Evolutionary conservation across 2,797 vertebrate genomes (phyloP).

Genomic region (Enteromius thamalakanensis): DNA sequence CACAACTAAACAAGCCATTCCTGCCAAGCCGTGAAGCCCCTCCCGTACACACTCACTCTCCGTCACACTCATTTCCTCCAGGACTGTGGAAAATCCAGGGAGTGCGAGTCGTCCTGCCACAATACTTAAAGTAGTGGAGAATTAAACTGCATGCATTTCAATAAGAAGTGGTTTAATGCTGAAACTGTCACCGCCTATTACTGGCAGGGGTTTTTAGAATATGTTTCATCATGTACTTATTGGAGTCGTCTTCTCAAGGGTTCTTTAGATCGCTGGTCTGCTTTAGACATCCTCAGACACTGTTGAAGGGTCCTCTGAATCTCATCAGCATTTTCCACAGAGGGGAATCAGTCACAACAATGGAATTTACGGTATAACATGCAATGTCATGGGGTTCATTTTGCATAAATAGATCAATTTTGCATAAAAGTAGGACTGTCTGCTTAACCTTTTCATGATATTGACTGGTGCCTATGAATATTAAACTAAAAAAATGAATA

Average conservation of each 20-base stretch:
- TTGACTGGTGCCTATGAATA: neutral
- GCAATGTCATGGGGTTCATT: no score
- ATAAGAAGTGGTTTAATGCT: constrained; percentile 7
- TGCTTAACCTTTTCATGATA: neutral
- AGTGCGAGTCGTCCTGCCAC: constrained; percentile 37
- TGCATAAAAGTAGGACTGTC: neutral
- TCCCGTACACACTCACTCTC: constrained; percentile 56
- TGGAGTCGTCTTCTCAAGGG: neutral
- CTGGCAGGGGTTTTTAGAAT: neutral
- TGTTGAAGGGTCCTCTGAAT: neutral
- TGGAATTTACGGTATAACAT: neutral
- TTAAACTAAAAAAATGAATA: neutral
- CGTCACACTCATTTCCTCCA: constrained; percentile 50
- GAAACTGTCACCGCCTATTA: constrained; percentile 5
- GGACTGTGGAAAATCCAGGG: constrained; percentile 52
- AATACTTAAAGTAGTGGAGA: constrained; percentile 27
- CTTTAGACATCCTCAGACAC: neutral
- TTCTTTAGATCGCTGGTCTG: neutral
- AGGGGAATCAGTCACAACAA: neutral
- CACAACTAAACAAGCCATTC: constrained; percentile 82
- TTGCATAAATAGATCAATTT: neutral
- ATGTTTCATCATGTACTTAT: neutral
- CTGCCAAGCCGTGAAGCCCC: constrained; percentile 70
- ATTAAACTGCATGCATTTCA: constrained; percentile 24
- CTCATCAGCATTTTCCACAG: no score